Percentiles rank a stretch among this genome's conserved stretches.
Conservation (phyloP, 1,140 invertebrate genomes). For the Bradysia coprophila region DNA sequence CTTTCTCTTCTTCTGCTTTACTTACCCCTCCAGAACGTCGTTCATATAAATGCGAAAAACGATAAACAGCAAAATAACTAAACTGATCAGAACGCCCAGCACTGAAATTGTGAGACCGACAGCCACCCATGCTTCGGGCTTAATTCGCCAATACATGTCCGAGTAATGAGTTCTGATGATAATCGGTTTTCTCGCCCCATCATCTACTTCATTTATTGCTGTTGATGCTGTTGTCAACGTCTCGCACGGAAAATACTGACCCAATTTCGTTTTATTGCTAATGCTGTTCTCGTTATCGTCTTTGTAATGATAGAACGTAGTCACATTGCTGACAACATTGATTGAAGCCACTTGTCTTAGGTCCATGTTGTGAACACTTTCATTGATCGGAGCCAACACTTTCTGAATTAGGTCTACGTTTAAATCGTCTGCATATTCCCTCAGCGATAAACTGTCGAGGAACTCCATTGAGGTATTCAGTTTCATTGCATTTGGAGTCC, state of each 20-base stretch:
- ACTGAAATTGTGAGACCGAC: conserved; percentile 26
- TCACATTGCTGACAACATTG: conserved; percentile 18
- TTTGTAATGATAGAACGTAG: conserved; percentile 21
- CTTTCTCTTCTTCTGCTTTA: no score
- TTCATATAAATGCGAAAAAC: conserved; percentile 23
- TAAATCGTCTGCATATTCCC: background rate
- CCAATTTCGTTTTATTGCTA: conserved; percentile 19
- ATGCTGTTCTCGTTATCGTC: conserved; percentile 16
- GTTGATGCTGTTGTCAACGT: background rate
- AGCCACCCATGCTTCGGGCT: conserved; percentile 28
- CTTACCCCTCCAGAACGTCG: conserved; percentile 29
- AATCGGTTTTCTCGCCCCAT: no score
- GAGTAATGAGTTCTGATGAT: conserved; percentile 3
- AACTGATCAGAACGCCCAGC: conserved; percentile 25
- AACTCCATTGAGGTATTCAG: no score
- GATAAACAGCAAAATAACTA: conserved; percentile 27
- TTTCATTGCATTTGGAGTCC: no score
- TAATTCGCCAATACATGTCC: conserved; percentile 23
- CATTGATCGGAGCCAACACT: background rate
- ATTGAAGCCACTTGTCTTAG: conserved; percentile 17
- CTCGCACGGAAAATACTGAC: conserved; percentile 20
- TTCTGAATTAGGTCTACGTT: background rate
- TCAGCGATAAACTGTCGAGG: no score
- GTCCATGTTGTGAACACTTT: conserved; percentile 5
- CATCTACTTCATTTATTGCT: no score